Conservation (phyloP, 1,140 invertebrate genomes). For the Goniozus legneri region DNA sequence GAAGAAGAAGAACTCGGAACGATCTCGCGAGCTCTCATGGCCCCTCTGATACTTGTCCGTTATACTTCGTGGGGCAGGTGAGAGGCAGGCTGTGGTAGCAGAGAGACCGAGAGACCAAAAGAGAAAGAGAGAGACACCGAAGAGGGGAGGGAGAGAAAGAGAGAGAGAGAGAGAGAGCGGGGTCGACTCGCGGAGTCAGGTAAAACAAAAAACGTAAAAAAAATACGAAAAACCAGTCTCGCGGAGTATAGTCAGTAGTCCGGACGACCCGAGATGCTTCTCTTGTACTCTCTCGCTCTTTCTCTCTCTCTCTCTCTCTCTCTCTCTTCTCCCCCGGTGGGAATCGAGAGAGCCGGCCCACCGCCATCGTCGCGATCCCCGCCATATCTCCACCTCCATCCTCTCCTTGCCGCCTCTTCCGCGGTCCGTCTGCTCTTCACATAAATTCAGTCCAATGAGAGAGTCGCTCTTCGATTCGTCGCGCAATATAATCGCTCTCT, state of each 20-base stretch:
- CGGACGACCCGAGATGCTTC: background rate
- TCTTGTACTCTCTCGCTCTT: background rate
- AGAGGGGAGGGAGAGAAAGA: constrained; percentile 8
- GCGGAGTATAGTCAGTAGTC: constrained; percentile 27
- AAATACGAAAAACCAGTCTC: constrained; percentile 50
- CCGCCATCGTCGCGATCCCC: constrained; percentile 15
- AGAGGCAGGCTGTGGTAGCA: constrained; percentile 1
- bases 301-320: background rate
- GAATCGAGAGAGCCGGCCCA: too few species aligned
- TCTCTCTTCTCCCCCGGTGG: constrained; percentile 6
- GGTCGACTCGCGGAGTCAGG: constrained; percentile 15
- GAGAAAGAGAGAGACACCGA: constrained; percentile 3
- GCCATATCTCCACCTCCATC: constrained; percentile 25
- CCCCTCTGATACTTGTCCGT: constrained; percentile 11
- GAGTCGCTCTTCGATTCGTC: constrained; percentile 42
- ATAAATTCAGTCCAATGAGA: constrained; percentile 52
- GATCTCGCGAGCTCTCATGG: background rate
- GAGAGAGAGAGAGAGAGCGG: background rate
- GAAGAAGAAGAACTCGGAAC: constrained; percentile 1
- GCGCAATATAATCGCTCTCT: background rate
- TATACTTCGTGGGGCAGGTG: constrained; percentile 1
- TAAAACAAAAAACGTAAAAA: constrained; percentile 43
- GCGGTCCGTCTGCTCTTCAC: constrained; percentile 44
- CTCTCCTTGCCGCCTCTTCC: constrained; percentile 33
- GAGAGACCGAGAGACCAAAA: constrained; percentile 4